Base-by-base conservation (phyloP, 2,113 vertebrate genomes). In the Aplodontia rufa region DNA sequence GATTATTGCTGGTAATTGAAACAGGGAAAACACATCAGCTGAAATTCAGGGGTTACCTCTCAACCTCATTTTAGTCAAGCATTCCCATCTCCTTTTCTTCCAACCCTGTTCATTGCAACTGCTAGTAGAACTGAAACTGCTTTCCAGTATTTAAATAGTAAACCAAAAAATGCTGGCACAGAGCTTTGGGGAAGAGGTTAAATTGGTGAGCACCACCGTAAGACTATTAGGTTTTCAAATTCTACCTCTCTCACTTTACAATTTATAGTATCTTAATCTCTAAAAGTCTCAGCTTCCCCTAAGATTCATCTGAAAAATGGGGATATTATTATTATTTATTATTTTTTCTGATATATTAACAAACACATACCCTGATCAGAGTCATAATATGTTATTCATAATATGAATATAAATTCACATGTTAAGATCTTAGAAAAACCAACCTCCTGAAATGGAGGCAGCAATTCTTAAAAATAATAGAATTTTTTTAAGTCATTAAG, bases 1-100 rank as follows among this genome's bases (percentile, higher is more conserved):
- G 94, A 95, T 89, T 95, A 96, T 94, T 85, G 94, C 91, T 84
- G 24, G 82, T 97, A 91, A 97, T 64, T 84, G 94, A 96, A 94
- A 86, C 58, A 79, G 74, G 55, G 87, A 64, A 79, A 87, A 51
- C 91, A 62, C 58, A 87, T 82, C 85, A 75, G 96, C 96, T 94
- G 76, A 80, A 96, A 94, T 72, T 83, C 78, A 71, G 62, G 97
- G 87, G 69, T 89, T 80, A 55, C 58, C 85, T 60, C 62, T 66
- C 78, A 60, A 53, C 90, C 64, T 80, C 81, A 11, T 64, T 87
- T 79, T 49, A 16, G 64, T 72, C 51, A 58, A 40, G 75, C 3
- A 1, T 49, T 71, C 74, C 71, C 72, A 10, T 66, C 47, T n/a
- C 71, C 22, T 37, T 71, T 68, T 49, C 80, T n/a, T 76, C 80